A percentile compares a stretch with the other conserved stretches of the same genome.
Evolutionary conservation across 2,113 vertebrate species (phyloP).

Genomic region (Hucho hucho): DNA sequence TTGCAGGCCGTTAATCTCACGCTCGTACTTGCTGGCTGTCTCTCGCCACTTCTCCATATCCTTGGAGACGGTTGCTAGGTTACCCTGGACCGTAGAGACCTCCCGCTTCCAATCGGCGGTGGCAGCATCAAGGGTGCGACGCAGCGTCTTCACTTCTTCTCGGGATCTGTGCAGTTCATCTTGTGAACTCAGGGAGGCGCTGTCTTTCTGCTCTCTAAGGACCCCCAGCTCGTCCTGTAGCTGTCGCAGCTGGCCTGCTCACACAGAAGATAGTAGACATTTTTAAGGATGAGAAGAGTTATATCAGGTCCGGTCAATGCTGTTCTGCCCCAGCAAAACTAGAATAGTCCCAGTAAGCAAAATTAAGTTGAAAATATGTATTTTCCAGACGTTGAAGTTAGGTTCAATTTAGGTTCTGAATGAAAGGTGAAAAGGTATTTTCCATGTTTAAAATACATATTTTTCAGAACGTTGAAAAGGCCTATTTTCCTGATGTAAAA

Average conservation of each 20-base stretch:
- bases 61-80: slow-evolving; percentile 78
- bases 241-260: slow-evolving; percentile 74
- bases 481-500: too few species aligned
- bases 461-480: too few species aligned
- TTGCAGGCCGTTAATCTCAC: slow-evolving; percentile 83
- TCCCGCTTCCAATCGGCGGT: slow-evolving; percentile 83
- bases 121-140: slow-evolving; percentile 80
- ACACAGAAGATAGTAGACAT: not conserved
- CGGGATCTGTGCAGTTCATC: slow-evolving; percentile 82
- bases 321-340: too few species aligned
- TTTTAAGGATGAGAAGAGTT: not conserved
- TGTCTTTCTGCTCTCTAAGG: slow-evolving; percentile 84
- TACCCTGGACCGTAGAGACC: slow-evolving; percentile 77
- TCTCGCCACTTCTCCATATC: slow-evolving; percentile 90
- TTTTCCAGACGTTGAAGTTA: too few species aligned
- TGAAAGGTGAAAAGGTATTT: too few species aligned
- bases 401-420: too few species aligned
- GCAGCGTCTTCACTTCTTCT: slow-evolving; percentile 86
- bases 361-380: too few species aligned
- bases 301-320: not conserved
- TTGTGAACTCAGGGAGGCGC: slow-evolving; percentile 72
- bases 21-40: slow-evolving; percentile 84
- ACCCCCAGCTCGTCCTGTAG: slow-evolving; percentile 82
- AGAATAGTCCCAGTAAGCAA: too few species aligned
- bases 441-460: too few species aligned